phyloP scores from a whole-genome alignment of 2,113 vertebrate species.

The Lepidothrix coronata region DNA sequence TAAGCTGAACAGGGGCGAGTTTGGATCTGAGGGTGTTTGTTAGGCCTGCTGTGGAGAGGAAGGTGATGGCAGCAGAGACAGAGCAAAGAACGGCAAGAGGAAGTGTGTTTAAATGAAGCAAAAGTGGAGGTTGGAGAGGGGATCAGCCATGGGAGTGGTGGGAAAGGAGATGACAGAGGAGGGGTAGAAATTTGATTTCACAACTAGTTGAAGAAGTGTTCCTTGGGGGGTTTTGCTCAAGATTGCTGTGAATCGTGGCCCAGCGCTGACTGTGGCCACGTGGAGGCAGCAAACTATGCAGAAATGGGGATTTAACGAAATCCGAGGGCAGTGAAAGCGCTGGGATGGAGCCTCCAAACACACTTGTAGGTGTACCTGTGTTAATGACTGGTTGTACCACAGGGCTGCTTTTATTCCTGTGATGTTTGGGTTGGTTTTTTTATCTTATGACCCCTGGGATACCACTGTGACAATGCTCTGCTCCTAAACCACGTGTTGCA shows the following conservation, averaged over 20 bases:
- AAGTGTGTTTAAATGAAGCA: neutral
- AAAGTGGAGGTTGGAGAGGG: neutral
- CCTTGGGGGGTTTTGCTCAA: neutral
- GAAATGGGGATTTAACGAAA: neutral
- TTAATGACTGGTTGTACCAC: neutral
- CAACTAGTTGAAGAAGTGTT: neutral
- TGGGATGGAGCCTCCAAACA: neutral
- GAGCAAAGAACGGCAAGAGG: neutral
- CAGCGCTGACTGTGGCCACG: neutral
- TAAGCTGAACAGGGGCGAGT: neutral
- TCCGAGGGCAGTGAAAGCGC: neutral
- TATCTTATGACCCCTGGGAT: neutral
- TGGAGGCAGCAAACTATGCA: slow-evolving; percentile 57
- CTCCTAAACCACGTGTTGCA: neutral
- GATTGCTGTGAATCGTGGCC: neutral
- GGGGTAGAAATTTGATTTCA: neutral
- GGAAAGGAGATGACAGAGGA: neutral
- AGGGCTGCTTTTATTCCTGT: neutral
- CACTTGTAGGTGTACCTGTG: neutral
- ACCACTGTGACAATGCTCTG: neutral
- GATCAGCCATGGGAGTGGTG: neutral
- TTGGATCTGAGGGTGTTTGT: neutral
- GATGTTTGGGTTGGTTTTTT: neutral
- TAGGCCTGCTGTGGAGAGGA: neutral
- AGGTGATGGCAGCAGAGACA: neutral